phyloP scores from a whole-genome alignment of 2,797 vertebrate species.

The Chaetodon trifasciatus region DNA sequence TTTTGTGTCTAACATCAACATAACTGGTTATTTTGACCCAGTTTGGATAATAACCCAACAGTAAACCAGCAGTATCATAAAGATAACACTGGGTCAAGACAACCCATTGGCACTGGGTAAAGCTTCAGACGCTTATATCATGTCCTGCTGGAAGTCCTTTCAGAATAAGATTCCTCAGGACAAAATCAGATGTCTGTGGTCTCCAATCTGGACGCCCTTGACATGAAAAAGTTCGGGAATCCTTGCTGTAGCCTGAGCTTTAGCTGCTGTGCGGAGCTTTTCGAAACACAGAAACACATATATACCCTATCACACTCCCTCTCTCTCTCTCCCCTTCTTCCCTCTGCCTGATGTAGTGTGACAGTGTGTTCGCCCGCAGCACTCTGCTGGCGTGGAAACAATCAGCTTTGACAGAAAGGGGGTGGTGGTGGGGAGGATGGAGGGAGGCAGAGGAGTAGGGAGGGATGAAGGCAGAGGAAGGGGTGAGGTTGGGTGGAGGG shows the following conservation, averaged over 20 bases:
- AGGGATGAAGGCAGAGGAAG: conserved; percentile 52
- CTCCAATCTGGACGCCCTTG: conserved; percentile 50
- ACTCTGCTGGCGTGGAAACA: conserved; percentile 87
- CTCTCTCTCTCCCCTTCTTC: conserved; percentile 72
- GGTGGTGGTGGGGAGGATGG: conserved; percentile 65
- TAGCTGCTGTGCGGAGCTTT: conserved; percentile 55
- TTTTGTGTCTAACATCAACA: not conserved
- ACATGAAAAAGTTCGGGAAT: conserved; percentile 65
- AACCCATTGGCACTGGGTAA: not conserved
- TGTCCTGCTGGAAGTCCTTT: conserved; percentile 23
- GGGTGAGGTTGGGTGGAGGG: conserved; percentile 48
- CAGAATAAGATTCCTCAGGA: conserved; percentile 53
- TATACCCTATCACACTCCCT: conserved; percentile 67
- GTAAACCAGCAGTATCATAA: not conserved
- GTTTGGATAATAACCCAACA: not conserved
- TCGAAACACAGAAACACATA: conserved; percentile 61
- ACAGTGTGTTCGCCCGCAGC: conserved; percentile 85
- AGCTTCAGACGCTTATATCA: conserved; percentile 18
- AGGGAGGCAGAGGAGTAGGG: conserved; percentile 53
- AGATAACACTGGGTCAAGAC: not conserved
- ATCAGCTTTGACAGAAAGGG: conserved; percentile 88
- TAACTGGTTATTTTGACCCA: not conserved
- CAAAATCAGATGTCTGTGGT: conserved; percentile 23
- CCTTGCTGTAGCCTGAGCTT: conserved; percentile 54
- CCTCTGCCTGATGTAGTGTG: conserved; percentile 86